phyloP scores from a whole-genome alignment of 1,140 invertebrate genomes.

The Ips nitidus region DNA sequence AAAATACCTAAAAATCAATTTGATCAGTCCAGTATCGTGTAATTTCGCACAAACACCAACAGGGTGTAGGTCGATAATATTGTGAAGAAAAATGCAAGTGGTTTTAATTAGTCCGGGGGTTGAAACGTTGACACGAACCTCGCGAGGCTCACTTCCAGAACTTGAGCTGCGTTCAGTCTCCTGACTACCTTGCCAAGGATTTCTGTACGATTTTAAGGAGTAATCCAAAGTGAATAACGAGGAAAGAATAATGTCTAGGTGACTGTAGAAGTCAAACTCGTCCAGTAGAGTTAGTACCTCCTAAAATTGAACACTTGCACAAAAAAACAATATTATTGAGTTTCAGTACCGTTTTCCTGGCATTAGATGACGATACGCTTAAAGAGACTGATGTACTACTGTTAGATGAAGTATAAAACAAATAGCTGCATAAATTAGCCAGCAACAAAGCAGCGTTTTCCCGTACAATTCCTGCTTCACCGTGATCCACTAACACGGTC shows the following conservation, averaged over 20 bases:
- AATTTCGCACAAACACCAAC: conserved; percentile 30
- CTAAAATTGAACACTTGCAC: conserved; percentile 16
- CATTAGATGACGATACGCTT: no score
- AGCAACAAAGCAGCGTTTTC: conserved; percentile 52
- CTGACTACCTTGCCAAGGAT: background rate
- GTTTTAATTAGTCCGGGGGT: conserved; percentile 55
- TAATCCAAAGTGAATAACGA: conserved; percentile 31
- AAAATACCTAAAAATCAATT: conserved; percentile 40
- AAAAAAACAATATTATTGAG: no score
- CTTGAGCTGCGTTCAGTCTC: background rate
- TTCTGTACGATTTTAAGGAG: background rate
- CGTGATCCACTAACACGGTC: conserved; percentile 50
- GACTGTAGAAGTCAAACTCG: conserved; percentile 34
- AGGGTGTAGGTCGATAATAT: conserved; percentile 53
- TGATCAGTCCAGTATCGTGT: conserved; percentile 40
- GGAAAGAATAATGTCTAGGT: conserved; percentile 27
- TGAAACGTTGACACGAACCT: conserved; percentile 33
- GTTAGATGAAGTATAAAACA: background rate
- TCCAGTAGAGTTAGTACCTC: conserved; percentile 24
- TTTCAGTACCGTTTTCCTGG: no score
- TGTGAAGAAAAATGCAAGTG: conserved; percentile 53
- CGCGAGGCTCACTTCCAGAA: conserved; percentile 1
- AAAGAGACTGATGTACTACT: no score
- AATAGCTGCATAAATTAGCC: conserved; percentile 45
- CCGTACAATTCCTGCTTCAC: conserved; percentile 51